phyloP scores from a whole-genome alignment of 1,140 invertebrate genomes.

The Hycleus cichorii region DNA sequence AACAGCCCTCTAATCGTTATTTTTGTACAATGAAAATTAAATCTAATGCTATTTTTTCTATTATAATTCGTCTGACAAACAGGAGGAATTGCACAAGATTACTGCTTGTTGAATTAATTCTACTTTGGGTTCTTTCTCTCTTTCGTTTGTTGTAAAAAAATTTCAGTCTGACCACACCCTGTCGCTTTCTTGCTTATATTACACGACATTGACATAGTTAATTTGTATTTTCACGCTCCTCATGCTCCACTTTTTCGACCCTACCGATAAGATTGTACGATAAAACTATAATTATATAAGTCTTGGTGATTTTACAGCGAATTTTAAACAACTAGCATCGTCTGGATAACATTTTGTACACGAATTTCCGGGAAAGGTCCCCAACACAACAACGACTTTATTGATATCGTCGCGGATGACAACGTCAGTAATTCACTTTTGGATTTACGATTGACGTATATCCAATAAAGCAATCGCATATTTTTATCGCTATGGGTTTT shows the following conservation, averaged over 20 bases:
- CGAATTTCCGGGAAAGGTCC: constrained; percentile 2
- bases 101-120: no score
- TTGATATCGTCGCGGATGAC: neutral
- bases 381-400: neutral
- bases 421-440: constrained; percentile 3
- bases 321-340: neutral
- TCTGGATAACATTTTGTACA: neutral
- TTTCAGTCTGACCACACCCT: constrained; percentile 9
- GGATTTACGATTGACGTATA: constrained; percentile 9
- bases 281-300: neutral
- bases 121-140: no score
- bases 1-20: no score
- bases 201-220: constrained; percentile 14
- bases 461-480: constrained; percentile 9
- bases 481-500: neutral
- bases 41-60: no score
- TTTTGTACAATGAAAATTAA: no score
- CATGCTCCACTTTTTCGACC: no score
- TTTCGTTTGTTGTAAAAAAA: no score
- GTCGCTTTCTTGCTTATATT: constrained; percentile 9
- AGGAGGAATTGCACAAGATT: no score
- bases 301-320: neutral
- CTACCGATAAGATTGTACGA: no score
- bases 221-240: constrained; percentile 2
- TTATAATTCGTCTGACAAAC: no score